phyloP scores from a whole-genome alignment of 2,888 invertebrate genomes.

The Auanema freiburgensis region DNA sequence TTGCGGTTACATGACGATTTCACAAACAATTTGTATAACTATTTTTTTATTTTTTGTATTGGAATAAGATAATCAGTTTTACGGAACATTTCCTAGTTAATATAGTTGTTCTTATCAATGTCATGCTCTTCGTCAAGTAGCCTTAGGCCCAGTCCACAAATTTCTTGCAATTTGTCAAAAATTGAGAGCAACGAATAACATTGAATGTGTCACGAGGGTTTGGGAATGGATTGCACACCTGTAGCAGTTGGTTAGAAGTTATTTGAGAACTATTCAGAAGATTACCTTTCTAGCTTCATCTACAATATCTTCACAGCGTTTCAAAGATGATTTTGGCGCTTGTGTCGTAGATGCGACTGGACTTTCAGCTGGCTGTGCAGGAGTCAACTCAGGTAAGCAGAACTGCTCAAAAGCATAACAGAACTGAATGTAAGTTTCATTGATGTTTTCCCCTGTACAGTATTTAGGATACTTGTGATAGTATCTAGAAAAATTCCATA shows the following conservation, averaged over 20 bases:
- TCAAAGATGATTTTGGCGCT: conserved; percentile 30
- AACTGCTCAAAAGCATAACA: conserved; percentile 48
- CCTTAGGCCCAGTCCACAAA: conserved; percentile 46
- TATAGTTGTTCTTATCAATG: neutral
- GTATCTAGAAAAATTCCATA: too few relatives aligned
- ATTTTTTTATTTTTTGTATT: too few relatives aligned
- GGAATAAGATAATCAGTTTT: too few relatives aligned
- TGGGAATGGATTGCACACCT: conserved; percentile 49
- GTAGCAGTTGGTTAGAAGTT: neutral
- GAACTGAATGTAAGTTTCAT: conserved; percentile 29
- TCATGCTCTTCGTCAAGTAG: conserved; percentile 1
- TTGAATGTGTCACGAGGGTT: conserved; percentile 46
- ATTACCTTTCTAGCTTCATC: conserved; percentile 43
- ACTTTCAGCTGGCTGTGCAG: conserved; percentile 22
- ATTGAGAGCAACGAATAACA: conserved; percentile 46
- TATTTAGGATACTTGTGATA: conserved; percentile 38
- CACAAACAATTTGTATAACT: too few relatives aligned
- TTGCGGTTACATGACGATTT: too few relatives aligned
- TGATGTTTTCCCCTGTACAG: conserved; percentile 29
- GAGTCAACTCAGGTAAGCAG: conserved; percentile 38
- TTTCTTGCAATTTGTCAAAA: conserved; percentile 46
- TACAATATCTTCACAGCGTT: conserved; percentile 46
- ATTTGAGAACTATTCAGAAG: conserved; percentile 5
- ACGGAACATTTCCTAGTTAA: neutral
- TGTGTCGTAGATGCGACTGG: neutral